Evolutionary conservation across 2,797 vertebrate species (phyloP), one percentile per base, ranked within the genome.

Genomic region (Protonibea diacanthus): DNA sequence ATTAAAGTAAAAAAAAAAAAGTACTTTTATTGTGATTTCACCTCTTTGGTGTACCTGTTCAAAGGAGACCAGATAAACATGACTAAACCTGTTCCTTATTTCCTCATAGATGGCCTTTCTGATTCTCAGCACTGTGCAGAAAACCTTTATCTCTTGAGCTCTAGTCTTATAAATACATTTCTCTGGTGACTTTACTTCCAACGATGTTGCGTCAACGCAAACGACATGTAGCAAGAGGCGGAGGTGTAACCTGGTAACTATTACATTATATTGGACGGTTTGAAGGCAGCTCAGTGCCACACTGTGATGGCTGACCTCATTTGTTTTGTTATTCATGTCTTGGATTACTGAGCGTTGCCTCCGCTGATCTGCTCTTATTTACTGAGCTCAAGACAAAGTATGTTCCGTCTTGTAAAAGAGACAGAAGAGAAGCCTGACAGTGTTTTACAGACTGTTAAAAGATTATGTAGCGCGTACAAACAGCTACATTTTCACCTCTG

Each of bases 111-210:
- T 86, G 92, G 93, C 93, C 92, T 95, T 91, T 90, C 66, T 80
- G 83, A 90, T 89, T 93, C 89, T 86, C 88, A 91, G 85, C 93
- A 91, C 94, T 92, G 93, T 95, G 93, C 94, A 93, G 88, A 82
- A 87, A 89, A 91, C 82, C 77, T 83, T 93, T 76, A 82, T 84
- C 83, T 89, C 62, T 40, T 57, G 18, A 78, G 86, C 83, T 73
- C 14, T 5, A 21, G 13, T 33, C 48, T 40, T 47, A 57, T 21
- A 25, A 70, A 61, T 33, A 56, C 25, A 45, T 59, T 69, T 62
- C 73, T 82, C 66, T 33, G 59, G n/a, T 55, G 57, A 72, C 42
- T 69, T 15, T 42, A 69, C 56, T 55, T n/a, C 65, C 74, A 69
- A 20, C 48, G n/a, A 69, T 48, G 73, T 69, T 80, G 74, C 84